Percentiles rank a stretch among this genome's conserved stretches.
phyloP scores from a whole-genome alignment of 1,140 invertebrate species.

The Thaumetopoea pityocampa region DNA sequence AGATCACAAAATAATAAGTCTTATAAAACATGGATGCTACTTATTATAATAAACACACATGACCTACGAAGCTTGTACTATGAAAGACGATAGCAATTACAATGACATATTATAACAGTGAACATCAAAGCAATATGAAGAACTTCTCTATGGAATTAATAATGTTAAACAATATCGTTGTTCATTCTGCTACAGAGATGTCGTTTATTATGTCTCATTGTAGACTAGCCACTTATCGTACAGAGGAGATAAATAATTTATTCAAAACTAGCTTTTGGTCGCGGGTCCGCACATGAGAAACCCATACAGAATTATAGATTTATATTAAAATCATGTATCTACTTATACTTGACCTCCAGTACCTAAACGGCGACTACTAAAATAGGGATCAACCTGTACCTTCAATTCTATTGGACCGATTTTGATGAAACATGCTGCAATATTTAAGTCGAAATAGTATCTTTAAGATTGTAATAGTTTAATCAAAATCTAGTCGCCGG shows the following conservation, averaged over 20 bases:
- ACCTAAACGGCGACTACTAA: no score
- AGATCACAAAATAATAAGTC: slow-evolving; percentile 11
- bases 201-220: slow-evolving; percentile 61
- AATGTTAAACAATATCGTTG: slow-evolving; percentile 17
- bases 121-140: slow-evolving; percentile 33
- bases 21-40: background rate
- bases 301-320: no score
- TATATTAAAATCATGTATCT: no score
- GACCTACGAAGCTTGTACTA: slow-evolving; percentile 24
- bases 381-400: no score
- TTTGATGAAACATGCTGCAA: no score
- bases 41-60: background rate
- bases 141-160: slow-evolving; percentile 25
- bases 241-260: slow-evolving; percentile 71
- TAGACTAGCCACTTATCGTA: slow-evolving; percentile 56
- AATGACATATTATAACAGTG: slow-evolving; percentile 30
- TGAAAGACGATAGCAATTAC: slow-evolving; percentile 28
- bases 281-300: no score
- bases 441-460: no score
- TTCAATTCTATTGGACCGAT: no score
- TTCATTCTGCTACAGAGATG: slow-evolving; percentile 56
- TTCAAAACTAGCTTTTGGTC: no score
- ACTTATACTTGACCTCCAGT: no score
- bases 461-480: no score
- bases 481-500: no score